These are phyloP conservation scores for Tenthredo livida DNA, from an alignment of 2,888 invertebrate species.

Conservation along the genomic window DNA sequence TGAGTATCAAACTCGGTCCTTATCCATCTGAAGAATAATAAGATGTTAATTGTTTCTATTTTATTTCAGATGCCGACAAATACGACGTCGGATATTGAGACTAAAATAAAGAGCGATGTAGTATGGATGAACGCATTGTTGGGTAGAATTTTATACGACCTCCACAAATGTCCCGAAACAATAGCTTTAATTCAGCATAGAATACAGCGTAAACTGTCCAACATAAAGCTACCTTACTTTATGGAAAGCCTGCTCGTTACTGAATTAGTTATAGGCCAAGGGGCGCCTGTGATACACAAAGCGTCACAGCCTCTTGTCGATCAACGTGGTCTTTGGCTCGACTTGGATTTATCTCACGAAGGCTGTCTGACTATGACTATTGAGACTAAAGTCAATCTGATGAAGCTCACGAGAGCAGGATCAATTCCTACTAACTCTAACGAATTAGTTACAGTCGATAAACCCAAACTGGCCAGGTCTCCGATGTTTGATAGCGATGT, in stretches of 20 bases:
- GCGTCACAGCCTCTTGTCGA: constrained; percentile 86
- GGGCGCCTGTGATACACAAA: constrained; percentile 84
- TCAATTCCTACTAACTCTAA: constrained; percentile 65
- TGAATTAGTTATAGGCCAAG: constrained; percentile 86
- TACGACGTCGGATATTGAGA: constrained; percentile 60
- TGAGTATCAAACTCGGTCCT: constrained; percentile 56
- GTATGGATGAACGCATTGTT: constrained; percentile 90
- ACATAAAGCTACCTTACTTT: constrained; percentile 93
- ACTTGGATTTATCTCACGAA: constrained; percentile 89
- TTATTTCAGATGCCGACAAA: constrained; percentile 60
- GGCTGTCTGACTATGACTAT: constrained; percentile 90
- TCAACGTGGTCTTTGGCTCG: constrained; percentile 93
- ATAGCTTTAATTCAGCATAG: constrained; percentile 86
- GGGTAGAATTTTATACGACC: constrained; percentile 90
- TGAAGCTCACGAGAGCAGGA: constrained; percentile 81
- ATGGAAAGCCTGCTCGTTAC: constrained; percentile 91
- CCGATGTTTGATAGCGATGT: constrained; percentile 88
- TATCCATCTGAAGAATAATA: neutral
- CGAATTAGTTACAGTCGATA: constrained; percentile 62
- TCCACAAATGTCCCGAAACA: constrained; percentile 87
- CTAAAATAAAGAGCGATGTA: constrained; percentile 76
- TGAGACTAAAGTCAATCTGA: constrained; percentile 92
- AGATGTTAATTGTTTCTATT: neutral
- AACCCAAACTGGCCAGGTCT: constrained; percentile 71
- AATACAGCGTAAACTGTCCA: constrained; percentile 92